Evolutionary conservation across 2,797 vertebrate genomes (phyloP), one percentile per base, ranked within the genome.

Genomic region (Antennarius maculatus): DNA sequence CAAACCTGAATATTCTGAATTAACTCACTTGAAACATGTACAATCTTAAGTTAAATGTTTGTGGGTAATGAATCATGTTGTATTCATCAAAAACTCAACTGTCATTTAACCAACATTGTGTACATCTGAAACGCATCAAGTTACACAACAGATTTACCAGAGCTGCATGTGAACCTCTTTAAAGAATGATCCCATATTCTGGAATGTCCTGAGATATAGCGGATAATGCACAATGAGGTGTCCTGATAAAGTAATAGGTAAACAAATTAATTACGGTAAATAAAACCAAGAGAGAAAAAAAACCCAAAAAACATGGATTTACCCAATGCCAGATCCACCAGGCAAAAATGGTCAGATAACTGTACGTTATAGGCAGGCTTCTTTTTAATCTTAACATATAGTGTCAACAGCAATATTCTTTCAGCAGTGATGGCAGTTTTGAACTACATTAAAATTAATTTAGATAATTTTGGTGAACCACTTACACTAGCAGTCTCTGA

Each of bases 131-230:
- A 80, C 45, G 51, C 65, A 56, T 56, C 4, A 74, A 56, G 50
- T 53, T 60, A 53, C 50, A 71, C 56, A 72, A 71, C 41, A 66
- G 17, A 77, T 55, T 46, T 63, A 37, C 55, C 57, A 65, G 56
- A 86, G 28, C 37, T 66, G 47, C 68, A 56, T 54, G 61, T 73
- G 41, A 63, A 82, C 83, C 73, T 81, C 71, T 84, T 66, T 58
- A 68, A 54, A 70, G 64, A 70, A 79, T 70, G 54, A 61, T 49
- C 50, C 73, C 68, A 79, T 77, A 80, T 69, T 86, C 61, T 70
- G 57, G 17, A 79, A 63, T 63, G 66, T 86, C 88, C 88, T 91
- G 89, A 91, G 85, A 83, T 87, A 81, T 80, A 83, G 71, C 62
- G 72, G 71, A 75, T 77, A 84, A 87, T 74, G 82, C 84, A 88